Percentiles rank a stretch among this genome's conserved stretches.
Evolutionary conservation across 2,888 invertebrate genomes (phyloP).

Genomic region (Philopedon plagiatum): DNA sequence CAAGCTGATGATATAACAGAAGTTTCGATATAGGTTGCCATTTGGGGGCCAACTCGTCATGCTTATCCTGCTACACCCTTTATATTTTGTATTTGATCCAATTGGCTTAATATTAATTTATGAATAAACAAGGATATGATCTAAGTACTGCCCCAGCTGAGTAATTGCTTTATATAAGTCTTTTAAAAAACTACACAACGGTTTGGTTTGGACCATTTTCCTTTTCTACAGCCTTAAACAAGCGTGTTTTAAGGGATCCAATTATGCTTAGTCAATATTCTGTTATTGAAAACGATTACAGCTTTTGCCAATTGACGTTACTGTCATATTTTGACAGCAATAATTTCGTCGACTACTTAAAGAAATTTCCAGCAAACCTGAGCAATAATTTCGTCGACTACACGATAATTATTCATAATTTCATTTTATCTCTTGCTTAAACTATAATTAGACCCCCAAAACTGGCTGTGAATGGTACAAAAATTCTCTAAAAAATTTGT

Average conservation of each 20-base stretch:
- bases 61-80: no score
- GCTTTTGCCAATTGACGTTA: background rate
- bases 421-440: background rate
- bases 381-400: no score
- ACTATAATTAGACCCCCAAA: conserved; percentile 30
- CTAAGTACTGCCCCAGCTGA: conserved; percentile 5
- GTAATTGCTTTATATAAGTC: conserved; percentile 14
- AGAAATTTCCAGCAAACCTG: background rate
- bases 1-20: no score
- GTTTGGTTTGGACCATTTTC: conserved; percentile 9
- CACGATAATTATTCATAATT: no score
- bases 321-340: background rate
- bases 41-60: no score
- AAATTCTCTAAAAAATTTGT: conserved; percentile 30
- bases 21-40: no score
- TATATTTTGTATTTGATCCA: background rate
- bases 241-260: background rate
- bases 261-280: background rate
- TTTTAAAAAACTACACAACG: conserved; percentile 2
- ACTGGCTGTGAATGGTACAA: conserved; percentile 23
- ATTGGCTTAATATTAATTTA: background rate
- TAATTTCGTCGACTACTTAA: background rate
- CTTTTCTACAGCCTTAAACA: background rate
- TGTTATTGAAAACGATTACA: background rate
- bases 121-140: conserved; percentile 1